Percentiles rank a stretch among this genome's conserved stretches.
Evolutionary conservation across 2,888 invertebrate genomes (phyloP).

Genomic region (Tupiocoris notatus): DNA sequence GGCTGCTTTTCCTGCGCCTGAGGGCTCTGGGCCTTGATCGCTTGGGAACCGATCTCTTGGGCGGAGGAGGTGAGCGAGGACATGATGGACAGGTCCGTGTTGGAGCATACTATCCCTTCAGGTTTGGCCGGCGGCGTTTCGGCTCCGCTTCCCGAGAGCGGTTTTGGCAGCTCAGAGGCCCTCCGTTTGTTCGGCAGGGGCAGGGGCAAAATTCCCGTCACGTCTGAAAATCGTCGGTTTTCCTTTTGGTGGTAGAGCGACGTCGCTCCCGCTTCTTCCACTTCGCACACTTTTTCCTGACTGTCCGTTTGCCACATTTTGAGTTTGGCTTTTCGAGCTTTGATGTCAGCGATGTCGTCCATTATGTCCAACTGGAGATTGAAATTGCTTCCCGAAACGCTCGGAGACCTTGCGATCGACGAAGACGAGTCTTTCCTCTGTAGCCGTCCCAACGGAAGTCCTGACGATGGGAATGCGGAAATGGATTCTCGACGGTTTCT

Average conservation of each 20-base stretch:
- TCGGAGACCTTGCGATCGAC: slow-evolving; percentile 57
- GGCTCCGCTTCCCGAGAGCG: slow-evolving; percentile 16
- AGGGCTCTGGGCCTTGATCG: slow-evolving; percentile 13
- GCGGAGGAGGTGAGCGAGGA: slow-evolving; percentile 77
- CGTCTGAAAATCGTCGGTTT: slow-evolving; percentile 66
- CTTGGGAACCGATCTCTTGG: slow-evolving; percentile 62
- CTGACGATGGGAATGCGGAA: slow-evolving; percentile 68
- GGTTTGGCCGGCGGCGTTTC: slow-evolving; percentile 42
- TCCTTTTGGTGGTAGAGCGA: slow-evolving; percentile 48
- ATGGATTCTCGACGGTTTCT: slow-evolving; percentile 77
- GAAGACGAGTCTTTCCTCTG: slow-evolving; percentile 54
- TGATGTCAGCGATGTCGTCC: slow-evolving; percentile 74
- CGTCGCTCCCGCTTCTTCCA: slow-evolving; percentile 67
- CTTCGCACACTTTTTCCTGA: slow-evolving; percentile 74
- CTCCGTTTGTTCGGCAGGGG: slow-evolving; percentile 56
- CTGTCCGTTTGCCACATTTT: slow-evolving; percentile 81
- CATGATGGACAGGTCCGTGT: slow-evolving; percentile 76
- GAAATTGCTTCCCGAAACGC: slow-evolving; percentile 73
- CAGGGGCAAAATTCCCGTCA: slow-evolving; percentile 61
- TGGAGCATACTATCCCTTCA: slow-evolving; percentile 74
- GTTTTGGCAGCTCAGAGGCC: slow-evolving; percentile 71
- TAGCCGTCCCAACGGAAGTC: slow-evolving; percentile 52
- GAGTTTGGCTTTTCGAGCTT: slow-evolving; percentile 67
- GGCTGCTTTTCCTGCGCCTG: not conserved
- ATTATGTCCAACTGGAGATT: slow-evolving; percentile 82